Base-by-base conservation (phyloP, 2,888 invertebrate species). In the Lydus trimaculatus region DNA sequence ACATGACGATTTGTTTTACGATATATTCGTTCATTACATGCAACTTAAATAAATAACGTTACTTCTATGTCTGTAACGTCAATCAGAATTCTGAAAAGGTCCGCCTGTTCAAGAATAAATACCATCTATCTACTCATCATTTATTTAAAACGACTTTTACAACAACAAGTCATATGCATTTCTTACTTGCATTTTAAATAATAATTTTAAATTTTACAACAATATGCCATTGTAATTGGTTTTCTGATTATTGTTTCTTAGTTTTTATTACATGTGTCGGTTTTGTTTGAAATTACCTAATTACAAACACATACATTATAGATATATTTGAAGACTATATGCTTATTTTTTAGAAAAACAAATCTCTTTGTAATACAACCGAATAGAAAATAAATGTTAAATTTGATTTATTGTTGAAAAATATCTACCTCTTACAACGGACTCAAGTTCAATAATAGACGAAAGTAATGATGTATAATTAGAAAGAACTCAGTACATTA, bases 41-140 rank as follows among this genome's bases (percentile, higher is more conserved):
- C 52, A 52, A 52, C 25, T 25, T 52, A 52, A 52, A 52, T 52
- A 52, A 52, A 25, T 52, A 23, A 52, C 13, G 52, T 13, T 25
- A 52, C 13, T 52, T 23, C 13, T 13, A 23, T 52, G 48, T 48
- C 48, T 48, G 20, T 25, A 52, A 52, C 13, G 52, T 52, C 52
- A 52, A 52, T 52, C 52, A 52, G 52, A 52, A 52, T 52, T 25
- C 23, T 52, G 52, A 52, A 52, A 52, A 52, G 52, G 52, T 48
- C 48, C 48, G 48, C n/a, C 20, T 48, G 48, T 52, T 52, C 23
- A 25, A 43, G n/a, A 43, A 43, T 43, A 52, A 52, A 23, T 25
- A 13, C 11, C 13, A 52, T 25, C 20, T 20, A 48, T 48, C 20
- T 2, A 11, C 9, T 48, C 20, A 48, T 48, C 20, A 48, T 48